Base-by-base conservation (phyloP, 2,797 vertebrate species). In the Podargus strigoides region DNA sequence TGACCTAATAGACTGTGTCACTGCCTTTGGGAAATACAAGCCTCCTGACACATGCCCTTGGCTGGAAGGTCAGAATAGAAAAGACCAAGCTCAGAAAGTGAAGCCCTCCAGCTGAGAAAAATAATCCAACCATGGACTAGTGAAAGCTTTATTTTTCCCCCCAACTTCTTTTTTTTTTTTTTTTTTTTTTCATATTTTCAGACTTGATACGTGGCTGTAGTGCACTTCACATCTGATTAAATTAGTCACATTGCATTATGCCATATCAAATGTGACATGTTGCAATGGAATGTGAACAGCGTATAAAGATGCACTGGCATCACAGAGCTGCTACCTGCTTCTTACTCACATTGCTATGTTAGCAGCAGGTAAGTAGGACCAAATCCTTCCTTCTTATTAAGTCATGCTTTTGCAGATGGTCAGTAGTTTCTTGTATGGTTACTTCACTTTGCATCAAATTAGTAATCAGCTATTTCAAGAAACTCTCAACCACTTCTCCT, bases 181-280 rank as follows among this genome's bases (percentile, higher is more conserved):
- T 55, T 83, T 64, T 23, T 56, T 59, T 80, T 56, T 89, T 73
- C 62, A 76, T 21, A 90, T 89, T 94, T 94, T 95, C 86, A 62
- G 83, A 77, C 92, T 93, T 94, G 85, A 93, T 93, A 83, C 46
- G 41, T 87, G 97, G 89, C 95, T 91, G 63, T 91, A 93, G 91
- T 78, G 89, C 90, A 90, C 85, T 96, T 97, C 96, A 94, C 95
- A 92, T 97, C 93, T 97, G 96, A 98, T 97, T 97, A 97, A 97
- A 97, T 98, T 97, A 96, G 96, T 98, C 97, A 95, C 95, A 95
- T 95, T 91, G 78, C 82, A 96, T 97, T 97, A 97, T 79, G 56
- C 85, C 52, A 10, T 94, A 97, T 95, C 94, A 86, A 92, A 96
- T 91, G 89, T 96, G 97, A 97, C 96, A 95, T 12, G 85, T 93